phyloP scores from a whole-genome alignment of 2,113 vertebrate genomes.

The Ibidorhyncha struthersii region DNA sequence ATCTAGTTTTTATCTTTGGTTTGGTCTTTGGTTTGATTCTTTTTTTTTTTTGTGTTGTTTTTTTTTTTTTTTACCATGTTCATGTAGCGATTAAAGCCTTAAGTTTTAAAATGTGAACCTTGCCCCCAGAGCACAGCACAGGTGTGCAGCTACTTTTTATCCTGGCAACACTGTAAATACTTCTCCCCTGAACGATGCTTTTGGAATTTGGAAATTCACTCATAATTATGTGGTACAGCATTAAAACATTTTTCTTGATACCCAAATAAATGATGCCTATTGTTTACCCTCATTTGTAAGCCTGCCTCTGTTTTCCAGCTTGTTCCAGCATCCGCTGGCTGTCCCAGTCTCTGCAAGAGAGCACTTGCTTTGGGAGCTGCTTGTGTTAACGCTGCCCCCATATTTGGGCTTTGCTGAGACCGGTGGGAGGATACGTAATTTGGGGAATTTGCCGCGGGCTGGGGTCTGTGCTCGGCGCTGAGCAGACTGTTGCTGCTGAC shows the following conservation, averaged over 20 bases:
- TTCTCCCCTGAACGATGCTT: background rate
- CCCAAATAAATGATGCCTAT: conserved; percentile 45
- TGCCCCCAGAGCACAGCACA: background rate
- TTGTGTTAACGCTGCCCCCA: background rate
- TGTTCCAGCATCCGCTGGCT: background rate
- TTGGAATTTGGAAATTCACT: conserved; percentile 29
- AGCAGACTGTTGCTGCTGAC: background rate
- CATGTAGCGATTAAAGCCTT: background rate
- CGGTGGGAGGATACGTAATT: accelerated
- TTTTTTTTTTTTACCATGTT: background rate
- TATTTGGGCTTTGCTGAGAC: background rate
- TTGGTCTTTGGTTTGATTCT: background rate
- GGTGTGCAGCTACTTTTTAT: background rate
- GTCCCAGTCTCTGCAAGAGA: background rate
- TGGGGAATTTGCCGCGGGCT: background rate
- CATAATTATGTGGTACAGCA: conserved; percentile 57
- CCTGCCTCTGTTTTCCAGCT: background rate
- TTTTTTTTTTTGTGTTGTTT: background rate
- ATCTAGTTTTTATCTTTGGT: background rate
- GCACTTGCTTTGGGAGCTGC: background rate
- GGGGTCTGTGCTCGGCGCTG: background rate
- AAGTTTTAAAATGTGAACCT: conserved; percentile 64
- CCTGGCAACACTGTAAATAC: conserved; percentile 6
- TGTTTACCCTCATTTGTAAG: background rate
- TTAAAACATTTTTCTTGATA: background rate